Percentiles rank a stretch among this genome's conserved stretches.
These are phyloP conservation scores for Benthosema pterotum DNA, from an alignment of 2,797 vertebrate species.

Conservation along the genomic window DNA sequence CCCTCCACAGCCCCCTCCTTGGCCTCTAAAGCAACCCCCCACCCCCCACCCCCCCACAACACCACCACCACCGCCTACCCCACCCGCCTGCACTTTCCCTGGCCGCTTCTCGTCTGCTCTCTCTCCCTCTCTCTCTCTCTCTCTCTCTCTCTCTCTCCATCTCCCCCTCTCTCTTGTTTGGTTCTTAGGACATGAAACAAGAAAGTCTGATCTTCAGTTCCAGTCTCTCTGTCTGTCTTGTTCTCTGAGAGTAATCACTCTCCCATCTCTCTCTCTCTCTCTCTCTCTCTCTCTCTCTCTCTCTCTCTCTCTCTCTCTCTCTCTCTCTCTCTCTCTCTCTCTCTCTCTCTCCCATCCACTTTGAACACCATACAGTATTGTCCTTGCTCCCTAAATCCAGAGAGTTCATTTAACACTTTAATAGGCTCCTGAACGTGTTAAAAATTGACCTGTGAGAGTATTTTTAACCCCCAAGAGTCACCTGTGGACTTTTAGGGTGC, in stretches of 20 bases:
- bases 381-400: neutral
- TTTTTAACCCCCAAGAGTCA: too few relatives aligned
- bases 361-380: neutral
- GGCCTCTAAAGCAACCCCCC: constrained; percentile 36
- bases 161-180: constrained; percentile 19
- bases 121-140: constrained; percentile 30
- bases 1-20: constrained; percentile 14
- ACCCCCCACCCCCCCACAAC: constrained; percentile 52
- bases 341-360: neutral
- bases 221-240: constrained; percentile 20
- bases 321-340: neutral
- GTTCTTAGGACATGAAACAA: too few relatives aligned
- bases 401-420: too few relatives aligned
- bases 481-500: too few relatives aligned
- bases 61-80: constrained; percentile 49
- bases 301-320: constrained; percentile 8
- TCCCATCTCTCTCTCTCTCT: neutral
- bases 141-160: constrained; percentile 15
- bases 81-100: constrained; percentile 56
- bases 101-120: constrained; percentile 64
- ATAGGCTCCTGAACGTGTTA: too few relatives aligned
- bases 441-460: too few relatives aligned
- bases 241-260: neutral
- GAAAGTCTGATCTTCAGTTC: constrained; percentile 3
- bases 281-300: neutral